phyloP scores from a whole-genome alignment of 2,888 invertebrate species.

The Calameuta filiformis region DNA sequence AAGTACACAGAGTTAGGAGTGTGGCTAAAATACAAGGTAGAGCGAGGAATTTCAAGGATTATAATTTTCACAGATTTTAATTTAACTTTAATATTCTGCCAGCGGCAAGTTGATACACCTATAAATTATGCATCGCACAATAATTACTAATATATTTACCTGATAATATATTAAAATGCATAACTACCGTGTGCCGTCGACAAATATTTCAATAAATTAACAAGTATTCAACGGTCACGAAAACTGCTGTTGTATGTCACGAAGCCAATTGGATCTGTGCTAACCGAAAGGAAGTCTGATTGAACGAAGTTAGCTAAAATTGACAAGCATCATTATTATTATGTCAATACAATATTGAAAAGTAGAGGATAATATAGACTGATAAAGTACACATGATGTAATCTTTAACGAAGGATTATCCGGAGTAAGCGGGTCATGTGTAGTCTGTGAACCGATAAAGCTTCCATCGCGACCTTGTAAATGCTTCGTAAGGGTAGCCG shows the following conservation, averaged over 20 bases:
- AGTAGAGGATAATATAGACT: background rate
- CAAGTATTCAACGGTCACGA: background rate
- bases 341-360: background rate
- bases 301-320: background rate
- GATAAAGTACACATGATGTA: background rate
- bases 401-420: background rate
- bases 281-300: background rate
- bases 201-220: background rate
- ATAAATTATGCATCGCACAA: background rate
- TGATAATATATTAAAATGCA: background rate
- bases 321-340: background rate
- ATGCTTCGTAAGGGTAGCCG: background rate
- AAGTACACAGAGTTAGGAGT: background rate
- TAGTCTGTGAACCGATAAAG: background rate
- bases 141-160: background rate
- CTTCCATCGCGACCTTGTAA: background rate
- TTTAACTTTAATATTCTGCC: too few species aligned
- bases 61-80: background rate
- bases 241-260: background rate
- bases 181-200: background rate
- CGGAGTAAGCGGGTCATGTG: background rate
- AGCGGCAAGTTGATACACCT: background rate
- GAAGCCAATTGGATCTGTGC: background rate
- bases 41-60: background rate
- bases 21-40: background rate